A percentile compares a stretch with the other conserved stretches of the same genome.
phyloP scores from a whole-genome alignment of 2,888 invertebrate genomes.

The Arge pagana region DNA sequence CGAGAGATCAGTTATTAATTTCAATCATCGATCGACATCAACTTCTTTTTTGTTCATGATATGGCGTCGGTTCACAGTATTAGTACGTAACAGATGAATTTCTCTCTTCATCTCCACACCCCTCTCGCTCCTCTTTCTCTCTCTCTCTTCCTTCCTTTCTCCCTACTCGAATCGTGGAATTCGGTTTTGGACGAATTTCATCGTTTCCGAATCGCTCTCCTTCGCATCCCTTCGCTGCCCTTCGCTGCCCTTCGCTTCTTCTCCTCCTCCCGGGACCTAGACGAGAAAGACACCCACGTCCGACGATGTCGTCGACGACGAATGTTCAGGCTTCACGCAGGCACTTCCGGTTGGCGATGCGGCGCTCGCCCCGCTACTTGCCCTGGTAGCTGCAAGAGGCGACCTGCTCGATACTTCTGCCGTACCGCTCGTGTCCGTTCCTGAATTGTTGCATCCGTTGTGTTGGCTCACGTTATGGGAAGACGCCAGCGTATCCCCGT shows the following conservation, averaged over 20 bases:
- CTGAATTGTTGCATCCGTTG: constrained; percentile 47
- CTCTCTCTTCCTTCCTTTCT: neutral
- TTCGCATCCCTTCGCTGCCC: neutral
- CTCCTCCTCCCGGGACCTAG: neutral
- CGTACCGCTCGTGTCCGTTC: constrained; percentile 49
- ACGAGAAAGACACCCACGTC: constrained; percentile 51
- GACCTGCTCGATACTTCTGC: constrained; percentile 68
- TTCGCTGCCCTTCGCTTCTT: neutral
- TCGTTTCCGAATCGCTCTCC: too few relatives aligned
- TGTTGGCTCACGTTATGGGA: constrained; percentile 54
- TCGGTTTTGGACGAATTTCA: too few relatives aligned
- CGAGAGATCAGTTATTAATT: constrained; percentile 53
- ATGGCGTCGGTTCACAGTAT: too few relatives aligned
- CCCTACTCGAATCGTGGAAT: neutral
- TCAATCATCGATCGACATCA: too few relatives aligned
- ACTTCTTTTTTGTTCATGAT: constrained; percentile 43
- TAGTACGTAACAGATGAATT: too few relatives aligned
- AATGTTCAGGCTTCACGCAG: constrained; percentile 67
- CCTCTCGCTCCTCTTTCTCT: neutral
- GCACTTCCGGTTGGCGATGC: constrained; percentile 75
- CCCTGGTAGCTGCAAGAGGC: constrained; percentile 72
- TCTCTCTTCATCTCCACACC: neutral
- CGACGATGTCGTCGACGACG: constrained; percentile 53
- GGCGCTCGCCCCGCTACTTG: constrained; percentile 72
- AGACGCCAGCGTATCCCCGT: constrained; percentile 59